Base-by-base conservation (phyloP, 1,140 invertebrate genomes). In the Euwallacea similis region DNA sequence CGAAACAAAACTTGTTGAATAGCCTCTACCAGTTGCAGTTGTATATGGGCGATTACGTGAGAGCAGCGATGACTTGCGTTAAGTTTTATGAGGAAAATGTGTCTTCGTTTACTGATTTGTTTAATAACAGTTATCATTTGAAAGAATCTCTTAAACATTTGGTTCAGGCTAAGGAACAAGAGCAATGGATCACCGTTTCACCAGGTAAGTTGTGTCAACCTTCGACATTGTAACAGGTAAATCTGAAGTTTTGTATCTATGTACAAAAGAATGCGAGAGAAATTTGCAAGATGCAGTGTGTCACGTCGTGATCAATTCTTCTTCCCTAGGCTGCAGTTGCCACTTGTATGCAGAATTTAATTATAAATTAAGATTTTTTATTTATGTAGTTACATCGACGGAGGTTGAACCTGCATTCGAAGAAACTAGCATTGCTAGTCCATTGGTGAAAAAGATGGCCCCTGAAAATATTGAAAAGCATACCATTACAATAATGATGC, bases 51-150 rank as follows among this genome's bases (percentile, higher is more conserved):
- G 90, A 92, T 80, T 86, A 87, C 63, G 84, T 91, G 6, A 83
- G 91, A 66, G 90, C 91, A 0, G 87, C 90, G 0, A 90, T 92
- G 81, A 90, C 90, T 0, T 92, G 90, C 74, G 89, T 90, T 7
- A 84, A 86, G 69, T 88, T 92, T 77, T 92, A 91, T 77, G 80
- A 86, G 0, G 82, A 86, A 21, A 83, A 86, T 42, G 81, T 84
- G 6, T 81, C 81, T 2, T 85, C 81, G 61, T 90, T 87, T 75
- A 81, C 81, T 0, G 86, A 88, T 72, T 75, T 91, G 43, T 82
- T 81, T 41, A 77, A 79, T 0, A 84, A 87, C 61, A 79, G 80
- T 0, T 81, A 86, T 68, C 85, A 87, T 72, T 81, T 92, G n/a
- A 65, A 82, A 0, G 83, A 87, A 7, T 89, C 89, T 0, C 84